Conservation (phyloP, 37 sponge, comb jelly and placozoan species). For the Mnemiopsis leidyi region DNA sequence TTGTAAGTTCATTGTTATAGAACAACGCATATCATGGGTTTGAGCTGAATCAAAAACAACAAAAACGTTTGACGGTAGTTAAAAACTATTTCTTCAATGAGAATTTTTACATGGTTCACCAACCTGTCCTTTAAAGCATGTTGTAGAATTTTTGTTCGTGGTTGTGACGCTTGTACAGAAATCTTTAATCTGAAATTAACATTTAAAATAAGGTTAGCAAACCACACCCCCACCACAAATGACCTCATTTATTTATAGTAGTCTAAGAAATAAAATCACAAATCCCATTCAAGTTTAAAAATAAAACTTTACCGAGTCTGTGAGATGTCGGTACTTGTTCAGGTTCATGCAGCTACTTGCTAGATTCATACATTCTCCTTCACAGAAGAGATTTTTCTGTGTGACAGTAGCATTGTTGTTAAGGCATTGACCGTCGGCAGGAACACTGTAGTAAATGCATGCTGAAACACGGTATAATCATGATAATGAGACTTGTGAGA, state of each 20-base stretch:
- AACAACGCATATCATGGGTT: too few species aligned
- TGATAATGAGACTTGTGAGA: too few species aligned
- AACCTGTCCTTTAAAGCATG: conserved; percentile 20
- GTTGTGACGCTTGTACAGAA: not conserved
- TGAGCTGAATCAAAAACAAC: too few species aligned
- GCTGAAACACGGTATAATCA: conserved; percentile 16
- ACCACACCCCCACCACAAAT: too few species aligned
- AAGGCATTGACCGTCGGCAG: not conserved
- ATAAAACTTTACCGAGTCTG: not conserved
- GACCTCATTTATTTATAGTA: too few species aligned
- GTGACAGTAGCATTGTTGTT: not conserved
- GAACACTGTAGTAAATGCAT: conserved; percentile 27
- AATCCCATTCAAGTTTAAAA: too few species aligned
- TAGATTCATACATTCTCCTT: not conserved
- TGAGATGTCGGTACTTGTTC: not conserved
- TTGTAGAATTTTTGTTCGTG: not conserved
- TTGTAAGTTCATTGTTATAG: too few species aligned
- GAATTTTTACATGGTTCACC: too few species aligned
- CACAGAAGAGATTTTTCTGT: not conserved
- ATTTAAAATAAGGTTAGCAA: too few species aligned
- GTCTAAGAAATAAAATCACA: too few species aligned
- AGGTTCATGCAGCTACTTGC: not conserved
- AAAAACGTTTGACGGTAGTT: too few species aligned
- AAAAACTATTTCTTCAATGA: too few species aligned
- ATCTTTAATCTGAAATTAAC: not conserved